Evolutionary conservation across 2,797 vertebrate species (phyloP), one percentile per base, ranked within the genome.

Genomic region (Ceryle rudis): DNA sequence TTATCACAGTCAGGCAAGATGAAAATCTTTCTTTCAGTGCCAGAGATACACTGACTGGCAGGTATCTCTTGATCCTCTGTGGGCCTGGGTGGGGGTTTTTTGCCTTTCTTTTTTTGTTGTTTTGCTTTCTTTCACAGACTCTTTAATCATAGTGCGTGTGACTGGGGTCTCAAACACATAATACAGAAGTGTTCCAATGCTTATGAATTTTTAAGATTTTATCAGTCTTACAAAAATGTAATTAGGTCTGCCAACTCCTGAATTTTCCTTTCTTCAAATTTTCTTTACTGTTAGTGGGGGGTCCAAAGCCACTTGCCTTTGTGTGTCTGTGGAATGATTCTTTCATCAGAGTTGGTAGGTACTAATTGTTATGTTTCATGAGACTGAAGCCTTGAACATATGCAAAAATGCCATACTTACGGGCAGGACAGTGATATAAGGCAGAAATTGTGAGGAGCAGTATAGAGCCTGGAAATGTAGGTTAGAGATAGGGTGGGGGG

Each of bases 101-200:
- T 26, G 25, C 26, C 90, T 81, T 77, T 77, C 62, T 71, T 31
- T 52, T 70, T 51, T 26, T 65, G 3, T 82, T 93, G 35, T 52
- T 85, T 86, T 95, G 54, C 91, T 95, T 86, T 94, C 49, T 90
- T 67, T 89, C 67, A 26, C 44, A 79, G 58, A 33, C n/a, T 90
- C 88, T 96, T 97, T 96, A 89, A 96, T 96, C 93, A 81, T 62
- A 55, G 15, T 42, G 69, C 92, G 47, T 90, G 83, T 90, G 89
- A 84, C 57, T 94, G 49, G 47, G 65, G 39, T 90, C 83, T 94
- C 46, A 55, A 89, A 75, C 42, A 65, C 3, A 5, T 83, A 73
- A 69, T 75, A 78, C 28, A 89, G 37, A 89, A 74, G 35, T 81
- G 46, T 89, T 96, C 92, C 90, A 96, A 42, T 79, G 86, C 62